Percentiles rank a stretch among this genome's conserved stretches.
These are phyloP conservation scores for Acronicta leporina DNA, from an alignment of 2,888 invertebrate genomes.

Conservation along the genomic window DNA sequence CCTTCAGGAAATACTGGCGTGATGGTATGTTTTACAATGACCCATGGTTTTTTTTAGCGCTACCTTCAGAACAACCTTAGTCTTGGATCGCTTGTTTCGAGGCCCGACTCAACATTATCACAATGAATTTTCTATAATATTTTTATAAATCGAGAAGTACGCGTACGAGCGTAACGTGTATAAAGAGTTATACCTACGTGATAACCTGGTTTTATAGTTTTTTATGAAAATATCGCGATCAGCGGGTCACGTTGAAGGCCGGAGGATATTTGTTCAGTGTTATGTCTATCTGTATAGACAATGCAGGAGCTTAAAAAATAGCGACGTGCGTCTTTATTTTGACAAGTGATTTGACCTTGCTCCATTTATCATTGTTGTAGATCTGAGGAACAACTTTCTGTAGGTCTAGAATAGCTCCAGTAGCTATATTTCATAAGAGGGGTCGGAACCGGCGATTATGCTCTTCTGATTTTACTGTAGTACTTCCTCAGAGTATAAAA, in stretches of 20 bases:
- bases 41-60: background rate
- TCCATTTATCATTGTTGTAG: conserved; percentile 37
- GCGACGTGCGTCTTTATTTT: conserved; percentile 54
- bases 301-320: conserved; percentile 49
- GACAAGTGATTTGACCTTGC: conserved; percentile 46
- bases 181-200: conserved; percentile 56
- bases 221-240: conserved; percentile 42
- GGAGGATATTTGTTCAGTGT: conserved; percentile 28
- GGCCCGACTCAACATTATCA: conserved; percentile 38
- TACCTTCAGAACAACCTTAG: conserved; percentile 6
- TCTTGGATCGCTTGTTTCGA: conserved; percentile 25
- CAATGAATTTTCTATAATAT: conserved; percentile 48
- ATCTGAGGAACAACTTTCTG: conserved; percentile 14
- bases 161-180: conserved; percentile 67
- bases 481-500: too few species aligned
- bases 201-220: conserved; percentile 59
- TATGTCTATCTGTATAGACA: conserved; percentile 24
- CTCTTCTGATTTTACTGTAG: too few species aligned
- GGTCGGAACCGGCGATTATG: background rate
- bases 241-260: conserved; percentile 54
- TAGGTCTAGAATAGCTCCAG: background rate
- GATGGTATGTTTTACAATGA: too few species aligned
- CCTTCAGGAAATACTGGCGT: too few species aligned
- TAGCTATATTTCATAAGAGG: background rate
- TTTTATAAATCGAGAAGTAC: conserved; percentile 48